Evolutionary conservation across 2,113 vertebrate species (phyloP), one percentile per base, ranked within the genome.

Genomic region (Sorex araneus): DNA sequence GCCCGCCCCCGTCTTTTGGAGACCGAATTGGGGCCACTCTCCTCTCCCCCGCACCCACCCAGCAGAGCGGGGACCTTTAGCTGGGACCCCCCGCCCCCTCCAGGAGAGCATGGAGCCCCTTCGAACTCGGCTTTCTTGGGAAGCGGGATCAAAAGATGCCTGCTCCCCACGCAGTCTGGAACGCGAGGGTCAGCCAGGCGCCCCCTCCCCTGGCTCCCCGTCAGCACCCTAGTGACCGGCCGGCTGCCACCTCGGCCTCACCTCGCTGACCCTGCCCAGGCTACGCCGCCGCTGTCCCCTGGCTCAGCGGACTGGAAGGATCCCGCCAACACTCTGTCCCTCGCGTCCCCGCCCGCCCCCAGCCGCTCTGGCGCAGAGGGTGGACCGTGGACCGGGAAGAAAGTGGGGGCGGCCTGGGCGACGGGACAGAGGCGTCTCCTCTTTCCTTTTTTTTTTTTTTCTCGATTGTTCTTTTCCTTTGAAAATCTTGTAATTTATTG

Each of bases 401-500:
- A 60, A 60, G 18, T 7, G 57, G 57, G 74, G 36, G 47, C 64
- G 21, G 63, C 34, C 32, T 2, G 6, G 57, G 43, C 28, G 43
- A 13, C 23, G 0, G 63, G 30, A 91, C n/a, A 74, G 77, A 92
- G 73, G 60, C 28, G 57, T 77, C 90, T 69, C 64, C 66, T 94
- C 86, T 40, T 90, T 73, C 75, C 25, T 77, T 66, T 50, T 84
- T 66, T 57, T 57, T 57, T 60, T 1, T n/a, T 4, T 77, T 81
- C 32, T 84, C 57, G 57, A 77, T 34, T 4, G 10, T 77, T 81
- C 32, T 84, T 94, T 86, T 94, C 77, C 8, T 86, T 96, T 96
- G 93, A 96, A 84, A 96, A 94, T 95, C 92, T 92, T 90, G 97
- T 98, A 97, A 98, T 98, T 98, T 98, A 98, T 98, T 98, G 96